A percentile compares a stretch with the other conserved stretches of the same genome.
phyloP scores from a whole-genome alignment of 2,113 vertebrate genomes.

The Onychorhynchus coronatus region DNA sequence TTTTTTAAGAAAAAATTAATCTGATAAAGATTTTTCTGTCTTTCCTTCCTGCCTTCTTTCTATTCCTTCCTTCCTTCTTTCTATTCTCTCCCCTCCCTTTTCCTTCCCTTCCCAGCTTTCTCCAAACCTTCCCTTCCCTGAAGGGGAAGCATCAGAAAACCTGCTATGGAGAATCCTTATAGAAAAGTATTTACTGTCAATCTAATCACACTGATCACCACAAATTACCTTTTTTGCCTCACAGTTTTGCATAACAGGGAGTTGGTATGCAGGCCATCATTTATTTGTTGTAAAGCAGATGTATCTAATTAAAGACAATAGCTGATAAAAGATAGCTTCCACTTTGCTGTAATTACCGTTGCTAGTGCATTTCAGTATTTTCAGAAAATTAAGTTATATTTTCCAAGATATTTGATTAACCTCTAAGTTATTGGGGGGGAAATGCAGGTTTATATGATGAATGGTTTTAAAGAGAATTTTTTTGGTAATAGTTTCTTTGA shows the following conservation, averaged over 20 bases:
- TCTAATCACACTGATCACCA: background rate
- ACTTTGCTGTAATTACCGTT: background rate
- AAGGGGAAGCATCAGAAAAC: background rate
- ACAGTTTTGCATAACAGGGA: background rate
- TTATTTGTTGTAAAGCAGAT: background rate
- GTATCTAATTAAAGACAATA: background rate
- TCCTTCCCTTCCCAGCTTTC: too few relatives aligned
- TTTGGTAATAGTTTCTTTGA: background rate
- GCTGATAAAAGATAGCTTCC: background rate
- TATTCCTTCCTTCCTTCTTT: background rate
- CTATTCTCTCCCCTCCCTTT: too few relatives aligned
- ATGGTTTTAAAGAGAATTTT: background rate
- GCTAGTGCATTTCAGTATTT: background rate
- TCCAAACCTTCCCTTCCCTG: background rate
- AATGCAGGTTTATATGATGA: background rate
- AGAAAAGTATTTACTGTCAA: background rate
- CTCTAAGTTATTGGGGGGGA: accelerated
- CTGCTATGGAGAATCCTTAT: background rate
- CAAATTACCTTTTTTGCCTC: background rate
- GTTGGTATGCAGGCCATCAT: background rate
- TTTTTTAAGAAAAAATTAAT: too few relatives aligned
- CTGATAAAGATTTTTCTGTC: too few relatives aligned
- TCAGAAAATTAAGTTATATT: background rate
- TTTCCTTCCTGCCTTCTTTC: too few relatives aligned
- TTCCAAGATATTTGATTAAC: background rate